These are phyloP conservation scores for Smittia aterrima DNA, from an alignment of 2,888 invertebrate species.

Conservation along the genomic window DNA sequence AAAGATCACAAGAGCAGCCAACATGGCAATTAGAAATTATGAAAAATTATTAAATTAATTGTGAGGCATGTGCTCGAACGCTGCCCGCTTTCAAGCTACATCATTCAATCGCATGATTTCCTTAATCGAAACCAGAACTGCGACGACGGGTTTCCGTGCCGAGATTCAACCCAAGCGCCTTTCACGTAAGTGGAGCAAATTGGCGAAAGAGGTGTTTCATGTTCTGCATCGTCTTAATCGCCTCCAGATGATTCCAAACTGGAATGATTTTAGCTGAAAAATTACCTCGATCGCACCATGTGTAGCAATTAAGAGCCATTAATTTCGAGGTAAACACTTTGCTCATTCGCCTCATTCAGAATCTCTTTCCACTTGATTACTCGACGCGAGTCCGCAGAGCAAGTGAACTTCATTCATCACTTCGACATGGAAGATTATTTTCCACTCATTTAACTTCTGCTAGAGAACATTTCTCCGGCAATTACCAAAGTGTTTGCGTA, in stretches of 20 bases:
- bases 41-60: conserved; percentile 35
- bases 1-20: neutral
- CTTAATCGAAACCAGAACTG: conserved; percentile 36
- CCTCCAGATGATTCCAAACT: conserved; percentile 15
- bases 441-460: neutral
- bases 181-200: conserved; percentile 1
- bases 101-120: conserved; percentile 27
- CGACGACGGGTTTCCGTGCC: conserved; percentile 12
- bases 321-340: neutral
- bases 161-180: neutral
- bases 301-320: conserved; percentile 26
- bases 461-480: neutral
- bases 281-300: conserved; percentile 9
- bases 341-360: neutral
- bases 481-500: neutral
- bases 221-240: neutral
- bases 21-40: conserved; percentile 32
- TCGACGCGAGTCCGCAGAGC: neutral
- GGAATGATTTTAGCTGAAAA: neutral
- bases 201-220: neutral
- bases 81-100: neutral
- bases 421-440: neutral
- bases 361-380: neutral
- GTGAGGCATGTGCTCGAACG: conserved; percentile 23
- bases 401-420: neutral